Conservation (phyloP, 2,113 vertebrate genomes). For the Ophiodon elongatus region DNA sequence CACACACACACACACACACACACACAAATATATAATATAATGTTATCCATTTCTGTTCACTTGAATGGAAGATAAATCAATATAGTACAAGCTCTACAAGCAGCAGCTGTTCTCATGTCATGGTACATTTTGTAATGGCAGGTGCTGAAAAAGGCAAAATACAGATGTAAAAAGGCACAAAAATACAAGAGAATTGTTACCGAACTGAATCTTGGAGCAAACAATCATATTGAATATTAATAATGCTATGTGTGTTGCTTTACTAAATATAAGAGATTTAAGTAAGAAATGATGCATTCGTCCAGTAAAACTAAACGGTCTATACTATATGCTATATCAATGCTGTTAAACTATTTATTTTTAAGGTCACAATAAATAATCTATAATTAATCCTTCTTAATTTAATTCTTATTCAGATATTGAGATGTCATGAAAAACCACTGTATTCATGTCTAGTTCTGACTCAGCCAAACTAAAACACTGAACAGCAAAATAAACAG, state of each 20-base stretch:
- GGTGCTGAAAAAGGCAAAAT: conserved; percentile 88
- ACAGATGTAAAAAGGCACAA: conserved; percentile 93
- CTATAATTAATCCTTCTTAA: background rate
- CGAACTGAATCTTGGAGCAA: conserved; percentile 70
- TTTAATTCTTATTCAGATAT: background rate
- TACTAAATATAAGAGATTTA: conserved; percentile 43
- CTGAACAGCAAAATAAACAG: background rate
- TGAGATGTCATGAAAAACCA: background rate
- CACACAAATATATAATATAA: conserved; percentile 76
- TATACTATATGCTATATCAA: background rate
- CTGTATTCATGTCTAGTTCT: background rate
- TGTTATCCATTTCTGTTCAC: conserved; percentile 78
- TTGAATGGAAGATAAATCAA: conserved; percentile 89
- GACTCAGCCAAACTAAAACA: background rate
- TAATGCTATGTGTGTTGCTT: conserved; percentile 40
- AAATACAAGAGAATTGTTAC: conserved; percentile 85
- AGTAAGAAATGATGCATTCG: background rate
- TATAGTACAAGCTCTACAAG: conserved; percentile 92
- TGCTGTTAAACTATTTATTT: background rate
- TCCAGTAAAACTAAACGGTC: background rate
- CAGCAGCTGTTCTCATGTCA: conserved; percentile 89
- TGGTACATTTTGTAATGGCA: conserved; percentile 87
- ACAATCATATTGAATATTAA: conserved; percentile 33
- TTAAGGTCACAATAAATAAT: background rate
- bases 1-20: background rate